Percentiles rank a stretch among this genome's conserved stretches.
Conservation (phyloP, 2,797 vertebrate species). For the Hyperoplus lanceolatus region DNA sequence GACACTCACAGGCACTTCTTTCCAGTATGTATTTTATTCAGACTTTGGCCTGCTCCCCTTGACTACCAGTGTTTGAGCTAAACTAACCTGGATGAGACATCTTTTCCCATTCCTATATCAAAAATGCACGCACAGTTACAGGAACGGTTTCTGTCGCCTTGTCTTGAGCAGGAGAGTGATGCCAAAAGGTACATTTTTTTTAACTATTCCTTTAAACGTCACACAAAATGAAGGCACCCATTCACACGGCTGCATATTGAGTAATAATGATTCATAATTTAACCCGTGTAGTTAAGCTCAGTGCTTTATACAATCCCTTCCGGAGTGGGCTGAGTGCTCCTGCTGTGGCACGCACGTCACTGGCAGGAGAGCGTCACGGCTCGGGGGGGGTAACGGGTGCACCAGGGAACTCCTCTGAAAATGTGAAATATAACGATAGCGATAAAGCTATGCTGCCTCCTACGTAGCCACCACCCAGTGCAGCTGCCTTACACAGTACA, state of each 20-base stretch:
- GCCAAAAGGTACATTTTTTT: too few relatives aligned
- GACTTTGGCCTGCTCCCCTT: too few relatives aligned
- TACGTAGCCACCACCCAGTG: slow-evolving; percentile 49
- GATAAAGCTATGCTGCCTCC: slow-evolving; percentile 12
- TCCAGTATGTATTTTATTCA: too few relatives aligned
- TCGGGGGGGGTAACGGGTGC: slow-evolving; percentile 17
- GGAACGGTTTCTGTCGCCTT: too few relatives aligned
- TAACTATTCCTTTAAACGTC: not conserved
- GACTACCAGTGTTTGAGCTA: too few relatives aligned
- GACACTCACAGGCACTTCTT: too few relatives aligned
- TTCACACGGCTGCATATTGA: not conserved
- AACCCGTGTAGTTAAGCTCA: slow-evolving; percentile 17
- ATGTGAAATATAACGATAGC: slow-evolving; percentile 45
- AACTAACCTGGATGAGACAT: too few relatives aligned
- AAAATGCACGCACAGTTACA: too few relatives aligned
- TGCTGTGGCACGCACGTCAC: slow-evolving; percentile 36
- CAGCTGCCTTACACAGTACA: slow-evolving; percentile 25
- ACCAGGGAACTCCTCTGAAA: slow-evolving; percentile 60
- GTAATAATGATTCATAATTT: slow-evolving; percentile 28
- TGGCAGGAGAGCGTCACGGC: slow-evolving; percentile 37
- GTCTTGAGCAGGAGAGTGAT: too few relatives aligned
- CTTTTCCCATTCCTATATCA: too few relatives aligned
- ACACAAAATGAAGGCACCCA: not conserved
- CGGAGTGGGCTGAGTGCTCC: slow-evolving; percentile 38
- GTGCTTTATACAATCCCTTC: slow-evolving; percentile 19